These are phyloP conservation scores for Cyanocitta stelleri DNA, from an alignment of 2,113 vertebrate species.

Conservation along the genomic window DNA sequence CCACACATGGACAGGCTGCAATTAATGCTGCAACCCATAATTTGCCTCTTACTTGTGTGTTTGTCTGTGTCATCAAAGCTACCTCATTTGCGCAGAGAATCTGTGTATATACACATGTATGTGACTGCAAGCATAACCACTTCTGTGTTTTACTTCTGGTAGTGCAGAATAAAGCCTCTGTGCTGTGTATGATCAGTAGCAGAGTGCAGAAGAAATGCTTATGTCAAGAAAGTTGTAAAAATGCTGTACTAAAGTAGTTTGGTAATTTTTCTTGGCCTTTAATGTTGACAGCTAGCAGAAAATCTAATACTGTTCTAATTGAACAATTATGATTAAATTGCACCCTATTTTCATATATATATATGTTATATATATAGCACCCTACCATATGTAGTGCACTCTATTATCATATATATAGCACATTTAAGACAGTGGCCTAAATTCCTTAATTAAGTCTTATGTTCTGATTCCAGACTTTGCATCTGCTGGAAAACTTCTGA, in stretches of 20 bases:
- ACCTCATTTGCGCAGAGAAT: background rate
- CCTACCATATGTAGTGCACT: background rate
- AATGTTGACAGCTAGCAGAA: background rate
- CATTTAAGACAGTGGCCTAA: background rate
- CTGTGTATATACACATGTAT: background rate
- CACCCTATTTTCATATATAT: background rate
- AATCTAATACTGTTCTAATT: background rate
- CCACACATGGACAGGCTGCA: background rate
- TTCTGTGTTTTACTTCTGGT: background rate
- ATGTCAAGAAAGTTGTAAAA: background rate
- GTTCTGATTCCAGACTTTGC: background rate
- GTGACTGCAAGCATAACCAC: background rate
- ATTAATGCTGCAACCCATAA: background rate
- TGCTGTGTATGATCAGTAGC: background rate
- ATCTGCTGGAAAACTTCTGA: background rate
- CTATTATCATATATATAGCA: background rate
- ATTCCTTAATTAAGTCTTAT: background rate
- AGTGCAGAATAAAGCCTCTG: background rate
- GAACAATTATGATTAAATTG: background rate
- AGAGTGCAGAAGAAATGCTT: background rate
- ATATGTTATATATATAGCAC: background rate
- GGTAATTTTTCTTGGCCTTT: background rate
- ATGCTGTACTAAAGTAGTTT: background rate
- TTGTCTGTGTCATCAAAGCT: background rate
- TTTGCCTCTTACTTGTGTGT: background rate